These are phyloP conservation scores for Zaprionus nigranus DNA, from an alignment of 1,140 invertebrate genomes.

Conservation along the genomic window DNA sequence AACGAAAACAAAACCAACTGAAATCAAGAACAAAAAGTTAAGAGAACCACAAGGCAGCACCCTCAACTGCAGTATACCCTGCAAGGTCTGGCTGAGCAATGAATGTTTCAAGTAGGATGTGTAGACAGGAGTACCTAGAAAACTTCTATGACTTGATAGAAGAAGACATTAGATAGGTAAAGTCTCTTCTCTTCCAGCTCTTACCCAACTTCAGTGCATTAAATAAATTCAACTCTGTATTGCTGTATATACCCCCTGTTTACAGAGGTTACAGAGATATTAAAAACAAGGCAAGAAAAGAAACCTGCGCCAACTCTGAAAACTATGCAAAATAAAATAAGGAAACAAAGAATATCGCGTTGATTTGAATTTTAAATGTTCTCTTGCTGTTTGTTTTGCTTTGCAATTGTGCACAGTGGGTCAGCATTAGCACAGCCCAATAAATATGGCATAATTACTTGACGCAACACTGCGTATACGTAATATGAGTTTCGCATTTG, in stretches of 20 bases:
- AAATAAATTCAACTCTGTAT: too few relatives aligned
- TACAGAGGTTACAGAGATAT: neutral
- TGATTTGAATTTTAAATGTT: constrained; percentile 83
- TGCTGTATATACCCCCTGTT: neutral
- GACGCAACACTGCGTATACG: neutral
- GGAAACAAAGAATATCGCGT: constrained; percentile 77
- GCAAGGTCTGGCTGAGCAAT: too few relatives aligned
- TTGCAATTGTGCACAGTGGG: constrained; percentile 36
- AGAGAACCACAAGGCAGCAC: neutral
- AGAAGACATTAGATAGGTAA: too few relatives aligned
- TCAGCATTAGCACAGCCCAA: neutral
- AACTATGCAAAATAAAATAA: constrained; percentile 74
- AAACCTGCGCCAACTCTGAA: constrained; percentile 56
- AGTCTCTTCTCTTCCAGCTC: too few relatives aligned
- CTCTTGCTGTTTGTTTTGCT: constrained; percentile 76
- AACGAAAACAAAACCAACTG: constrained; percentile 44
- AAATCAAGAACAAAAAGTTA: constrained; percentile 48
- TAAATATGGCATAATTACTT: neutral
- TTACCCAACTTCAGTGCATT: too few relatives aligned
- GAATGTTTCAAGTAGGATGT: too few relatives aligned
- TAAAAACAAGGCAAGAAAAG: constrained; percentile 3
- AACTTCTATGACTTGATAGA: too few relatives aligned
- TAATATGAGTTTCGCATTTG: neutral
- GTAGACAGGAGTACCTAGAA: too few relatives aligned
- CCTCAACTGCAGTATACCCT: neutral